phyloP scores from a whole-genome alignment of 2,797 vertebrate species.

The Clarias laeviceps region DNA sequence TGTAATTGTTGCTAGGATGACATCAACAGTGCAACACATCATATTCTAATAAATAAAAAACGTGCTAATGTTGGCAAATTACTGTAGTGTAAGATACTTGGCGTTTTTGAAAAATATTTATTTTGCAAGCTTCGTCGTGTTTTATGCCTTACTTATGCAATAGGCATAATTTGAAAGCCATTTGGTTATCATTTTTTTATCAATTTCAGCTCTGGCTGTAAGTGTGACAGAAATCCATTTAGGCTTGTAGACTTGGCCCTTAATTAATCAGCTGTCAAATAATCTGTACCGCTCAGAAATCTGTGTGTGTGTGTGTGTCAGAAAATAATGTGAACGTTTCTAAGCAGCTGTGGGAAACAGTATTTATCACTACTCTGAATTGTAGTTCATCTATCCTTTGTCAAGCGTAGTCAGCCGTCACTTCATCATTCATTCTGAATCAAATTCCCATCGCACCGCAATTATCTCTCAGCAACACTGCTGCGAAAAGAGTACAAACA shows the following conservation, averaged over 20 bases:
- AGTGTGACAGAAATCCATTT: slow-evolving; percentile 37
- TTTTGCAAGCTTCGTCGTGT: neutral
- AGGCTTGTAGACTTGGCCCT: slow-evolving; percentile 7
- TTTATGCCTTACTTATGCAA: neutral
- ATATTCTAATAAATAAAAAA: neutral
- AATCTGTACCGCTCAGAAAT: neutral
- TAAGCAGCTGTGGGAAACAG: neutral
- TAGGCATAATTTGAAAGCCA: neutral
- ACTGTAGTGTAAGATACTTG: neutral
- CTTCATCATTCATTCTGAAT: slow-evolving; percentile 19
- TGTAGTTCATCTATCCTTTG: neutral
- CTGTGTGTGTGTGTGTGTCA: no score
- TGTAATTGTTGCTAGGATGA: neutral
- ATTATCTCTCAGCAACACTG: slow-evolving; percentile 21
- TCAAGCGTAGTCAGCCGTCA: neutral
- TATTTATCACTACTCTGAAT: slow-evolving; percentile 4
- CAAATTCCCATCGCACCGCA: slow-evolving; percentile 20
- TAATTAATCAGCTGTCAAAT: slow-evolving; percentile 6
- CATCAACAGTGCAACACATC: neutral
- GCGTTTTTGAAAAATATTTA: neutral
- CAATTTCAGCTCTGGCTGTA: neutral
- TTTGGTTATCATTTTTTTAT: neutral
- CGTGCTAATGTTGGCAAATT: neutral
- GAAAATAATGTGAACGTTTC: neutral
- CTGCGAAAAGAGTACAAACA: slow-evolving; percentile 19